These are phyloP conservation scores for Trachelus iudaicus DNA, from an alignment of 2,888 invertebrate genomes.

Conservation along the genomic window DNA sequence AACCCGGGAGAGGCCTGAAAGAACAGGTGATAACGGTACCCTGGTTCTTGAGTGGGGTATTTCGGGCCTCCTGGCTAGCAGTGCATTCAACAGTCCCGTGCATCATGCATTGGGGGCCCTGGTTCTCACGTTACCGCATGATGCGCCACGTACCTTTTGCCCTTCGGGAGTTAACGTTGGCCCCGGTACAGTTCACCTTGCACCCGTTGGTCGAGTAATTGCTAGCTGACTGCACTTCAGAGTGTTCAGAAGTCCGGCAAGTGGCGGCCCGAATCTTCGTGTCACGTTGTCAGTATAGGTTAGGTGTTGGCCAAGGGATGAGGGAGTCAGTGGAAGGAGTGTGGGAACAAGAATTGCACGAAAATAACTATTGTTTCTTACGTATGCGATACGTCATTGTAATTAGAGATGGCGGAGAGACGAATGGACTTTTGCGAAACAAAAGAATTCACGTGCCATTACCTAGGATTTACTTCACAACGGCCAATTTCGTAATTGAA, in stretches of 20 bases:
- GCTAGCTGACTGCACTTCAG: conserved; percentile 35
- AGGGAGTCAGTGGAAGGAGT: background rate
- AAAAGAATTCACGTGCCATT: background rate
- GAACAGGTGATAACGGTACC: conserved; percentile 55
- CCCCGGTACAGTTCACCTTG: conserved; percentile 33
- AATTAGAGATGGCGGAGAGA: background rate
- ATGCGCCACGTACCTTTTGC: background rate
- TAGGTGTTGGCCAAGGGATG: background rate
- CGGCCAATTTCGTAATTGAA: background rate
- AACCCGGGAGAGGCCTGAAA: conserved; percentile 22
- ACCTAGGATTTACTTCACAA: background rate
- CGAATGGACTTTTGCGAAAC: background rate
- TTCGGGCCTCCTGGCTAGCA: conserved; percentile 10
- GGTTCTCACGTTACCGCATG: background rate
- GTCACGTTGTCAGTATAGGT: background rate
- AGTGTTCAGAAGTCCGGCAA: conserved; percentile 46
- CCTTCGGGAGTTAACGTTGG: background rate
- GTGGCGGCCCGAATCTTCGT: conserved; percentile 17
- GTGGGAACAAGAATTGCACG: background rate
- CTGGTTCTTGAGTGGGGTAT: conserved; percentile 18
- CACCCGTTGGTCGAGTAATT: conserved; percentile 6
- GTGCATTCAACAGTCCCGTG: conserved; percentile 5
- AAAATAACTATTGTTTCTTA: background rate
- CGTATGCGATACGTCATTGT: background rate
- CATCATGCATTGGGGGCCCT: conserved; percentile 3